Evolutionary conservation across 2,888 invertebrate species (phyloP).

Genomic region (Sycophila texana): DNA sequence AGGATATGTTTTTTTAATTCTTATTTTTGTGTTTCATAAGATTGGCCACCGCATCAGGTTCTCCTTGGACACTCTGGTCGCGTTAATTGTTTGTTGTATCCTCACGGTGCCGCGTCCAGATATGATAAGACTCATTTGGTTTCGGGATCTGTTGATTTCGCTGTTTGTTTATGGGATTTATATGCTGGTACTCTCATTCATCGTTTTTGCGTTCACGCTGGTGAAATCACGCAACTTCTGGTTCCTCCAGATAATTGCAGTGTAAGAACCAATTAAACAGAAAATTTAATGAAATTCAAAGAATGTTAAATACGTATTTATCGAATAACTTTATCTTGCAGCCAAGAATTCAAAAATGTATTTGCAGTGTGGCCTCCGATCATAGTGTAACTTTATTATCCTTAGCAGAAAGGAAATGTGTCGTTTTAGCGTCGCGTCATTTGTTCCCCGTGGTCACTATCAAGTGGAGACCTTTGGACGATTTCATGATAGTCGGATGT

Average conservation of each 20-base stretch:
- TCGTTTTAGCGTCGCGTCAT: constrained; percentile 94
- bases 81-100: constrained; percentile 96
- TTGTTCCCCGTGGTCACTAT: constrained; percentile 96
- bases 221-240: constrained; percentile 94
- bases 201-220: constrained; percentile 98
- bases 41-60: constrained; percentile 93
- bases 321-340: constrained; percentile 74
- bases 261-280: constrained; percentile 77
- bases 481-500: constrained; percentile 98
- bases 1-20: not conserved
- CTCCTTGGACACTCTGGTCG: constrained; percentile 93
- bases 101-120: constrained; percentile 91
- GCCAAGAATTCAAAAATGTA: constrained; percentile 93
- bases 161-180: constrained; percentile 97
- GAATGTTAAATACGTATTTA: not conserved
- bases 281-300: not conserved
- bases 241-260: constrained; percentile 95
- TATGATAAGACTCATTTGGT: constrained; percentile 93
- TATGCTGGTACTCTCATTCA: constrained; percentile 92
- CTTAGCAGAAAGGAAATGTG: constrained; percentile 93
- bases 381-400: constrained; percentile 97
- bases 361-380: constrained; percentile 97
- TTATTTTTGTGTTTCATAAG: constrained; percentile 74
- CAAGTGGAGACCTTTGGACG: constrained; percentile 97
- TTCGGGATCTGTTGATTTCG: constrained; percentile 98